Conservation (phyloP, 2,113 vertebrate genomes). For the Podarcis muralis region DNA sequence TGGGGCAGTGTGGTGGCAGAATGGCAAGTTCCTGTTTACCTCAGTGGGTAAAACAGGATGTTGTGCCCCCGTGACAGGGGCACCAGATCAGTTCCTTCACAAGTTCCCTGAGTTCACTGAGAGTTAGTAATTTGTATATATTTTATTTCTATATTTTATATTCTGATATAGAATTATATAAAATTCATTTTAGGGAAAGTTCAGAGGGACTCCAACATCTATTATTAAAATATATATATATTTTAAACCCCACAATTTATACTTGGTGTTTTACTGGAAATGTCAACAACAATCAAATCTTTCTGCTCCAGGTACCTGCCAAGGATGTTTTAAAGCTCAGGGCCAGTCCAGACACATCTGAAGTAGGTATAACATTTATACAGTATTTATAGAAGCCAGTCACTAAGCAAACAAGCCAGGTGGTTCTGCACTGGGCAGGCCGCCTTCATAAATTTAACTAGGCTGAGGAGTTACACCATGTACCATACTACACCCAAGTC, state of each 20-base stretch:
- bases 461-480: no score
- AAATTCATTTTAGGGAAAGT: not conserved
- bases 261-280: not conserved
- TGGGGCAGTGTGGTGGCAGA: no score
- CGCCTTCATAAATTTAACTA: not conserved
- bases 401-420: not conserved
- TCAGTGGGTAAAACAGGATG: no score
- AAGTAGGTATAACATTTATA: not conserved
- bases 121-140: not conserved
- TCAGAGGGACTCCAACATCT: not conserved
- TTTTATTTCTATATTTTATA: not conserved
- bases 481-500: no score
- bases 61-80: no score
- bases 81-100: no score
- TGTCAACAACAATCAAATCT: not conserved
- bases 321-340: not conserved
- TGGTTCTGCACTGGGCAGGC: not conserved
- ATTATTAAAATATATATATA: no score
- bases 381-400: conserved; percentile 1
- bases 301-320: not conserved
- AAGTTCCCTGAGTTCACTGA: no score
- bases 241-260: not conserved
- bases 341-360: not conserved
- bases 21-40: no score
- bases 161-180: not conserved